Percentiles rank a stretch among this genome's conserved stretches.
Conservation (phyloP, 1,140 invertebrate genomes). For the Pseudomyrmex dendroicus region DNA sequence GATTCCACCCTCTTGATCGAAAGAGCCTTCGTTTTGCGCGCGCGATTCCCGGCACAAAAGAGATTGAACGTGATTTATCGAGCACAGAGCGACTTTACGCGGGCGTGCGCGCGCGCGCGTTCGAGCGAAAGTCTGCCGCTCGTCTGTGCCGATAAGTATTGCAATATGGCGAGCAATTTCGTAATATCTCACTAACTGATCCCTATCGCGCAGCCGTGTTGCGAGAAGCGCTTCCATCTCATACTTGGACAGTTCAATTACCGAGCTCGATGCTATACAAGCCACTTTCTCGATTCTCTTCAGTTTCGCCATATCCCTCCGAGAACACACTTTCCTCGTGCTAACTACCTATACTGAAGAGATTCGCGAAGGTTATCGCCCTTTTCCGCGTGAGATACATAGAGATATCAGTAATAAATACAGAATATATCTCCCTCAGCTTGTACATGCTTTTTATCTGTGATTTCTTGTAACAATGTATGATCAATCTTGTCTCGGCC, state of each 20-base stretch:
- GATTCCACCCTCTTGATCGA: slow-evolving; percentile 53
- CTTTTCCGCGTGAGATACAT: slow-evolving; percentile 36
- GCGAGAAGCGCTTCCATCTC: slow-evolving; percentile 54
- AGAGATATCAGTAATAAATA: slow-evolving; percentile 53
- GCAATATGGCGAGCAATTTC: slow-evolving; percentile 60
- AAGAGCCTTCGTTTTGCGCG: slow-evolving; percentile 25
- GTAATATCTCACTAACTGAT: slow-evolving; percentile 60
- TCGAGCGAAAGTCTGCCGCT: not conserved
- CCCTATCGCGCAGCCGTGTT: slow-evolving; percentile 52
- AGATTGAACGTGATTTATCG: slow-evolving; percentile 57
- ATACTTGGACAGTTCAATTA: slow-evolving; percentile 67
- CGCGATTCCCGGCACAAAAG: slow-evolving; percentile 29
- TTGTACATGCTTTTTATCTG: not conserved
- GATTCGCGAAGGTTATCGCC: slow-evolving; percentile 41
- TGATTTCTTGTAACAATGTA: not conserved
- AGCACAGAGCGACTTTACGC: slow-evolving; percentile 29
- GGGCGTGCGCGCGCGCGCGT: slow-evolving; percentile 7
- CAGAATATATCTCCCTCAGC: not conserved
- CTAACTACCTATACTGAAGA: slow-evolving; percentile 31
- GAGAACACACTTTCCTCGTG: slow-evolving; percentile 42
- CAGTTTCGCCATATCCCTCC: not conserved
- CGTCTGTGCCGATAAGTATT: slow-evolving; percentile 50
- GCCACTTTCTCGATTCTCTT: not conserved
- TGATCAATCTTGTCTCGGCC: not conserved
- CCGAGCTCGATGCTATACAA: slow-evolving; percentile 51